A percentile compares a stretch with the other conserved stretches of the same genome.
phyloP scores from a whole-genome alignment of 2,888 invertebrate genomes.

The Ormyrus pomaceus region DNA sequence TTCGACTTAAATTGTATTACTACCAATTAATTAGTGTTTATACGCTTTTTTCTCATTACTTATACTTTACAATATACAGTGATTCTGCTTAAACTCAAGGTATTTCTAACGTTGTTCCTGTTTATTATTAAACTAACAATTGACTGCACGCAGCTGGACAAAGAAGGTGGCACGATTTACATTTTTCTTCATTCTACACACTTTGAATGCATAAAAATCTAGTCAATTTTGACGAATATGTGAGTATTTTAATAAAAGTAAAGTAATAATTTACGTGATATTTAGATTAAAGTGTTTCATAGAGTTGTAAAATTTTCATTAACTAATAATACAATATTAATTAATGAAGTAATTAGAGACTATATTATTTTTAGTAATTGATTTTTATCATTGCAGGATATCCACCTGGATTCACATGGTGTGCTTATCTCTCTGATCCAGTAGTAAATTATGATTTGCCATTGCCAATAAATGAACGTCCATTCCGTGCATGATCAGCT shows the following conservation, averaged over 20 bases:
- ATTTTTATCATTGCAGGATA: conserved; percentile 70
- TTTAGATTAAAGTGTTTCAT: neutral
- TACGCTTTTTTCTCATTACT: too few relatives aligned
- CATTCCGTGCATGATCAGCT: neutral
- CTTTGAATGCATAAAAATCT: conserved; percentile 65
- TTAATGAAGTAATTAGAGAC: too few relatives aligned
- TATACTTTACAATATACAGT: neutral
- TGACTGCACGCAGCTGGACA: conserved; percentile 74
- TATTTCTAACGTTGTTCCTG: conserved; percentile 13
- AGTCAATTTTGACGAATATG: conserved; percentile 33
- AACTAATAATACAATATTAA: neutral
- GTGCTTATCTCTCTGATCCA: conserved; percentile 72
- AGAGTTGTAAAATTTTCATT: neutral
- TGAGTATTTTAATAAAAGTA: conserved; percentile 54
- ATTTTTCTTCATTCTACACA: conserved; percentile 66
- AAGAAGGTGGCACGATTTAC: conserved; percentile 67
- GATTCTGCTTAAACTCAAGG: neutral
- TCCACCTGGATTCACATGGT: conserved; percentile 74
- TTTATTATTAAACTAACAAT: conserved; percentile 56
- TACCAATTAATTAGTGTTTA: too few relatives aligned
- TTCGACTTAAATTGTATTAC: neutral
- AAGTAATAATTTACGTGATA: conserved; percentile 4
- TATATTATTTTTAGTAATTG: neutral
- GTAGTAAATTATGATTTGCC: conserved; percentile 60
- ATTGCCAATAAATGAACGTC: conserved; percentile 20